phyloP scores from a whole-genome alignment of 2,113 vertebrate genomes.

The Pterocles orientalis region DNA sequence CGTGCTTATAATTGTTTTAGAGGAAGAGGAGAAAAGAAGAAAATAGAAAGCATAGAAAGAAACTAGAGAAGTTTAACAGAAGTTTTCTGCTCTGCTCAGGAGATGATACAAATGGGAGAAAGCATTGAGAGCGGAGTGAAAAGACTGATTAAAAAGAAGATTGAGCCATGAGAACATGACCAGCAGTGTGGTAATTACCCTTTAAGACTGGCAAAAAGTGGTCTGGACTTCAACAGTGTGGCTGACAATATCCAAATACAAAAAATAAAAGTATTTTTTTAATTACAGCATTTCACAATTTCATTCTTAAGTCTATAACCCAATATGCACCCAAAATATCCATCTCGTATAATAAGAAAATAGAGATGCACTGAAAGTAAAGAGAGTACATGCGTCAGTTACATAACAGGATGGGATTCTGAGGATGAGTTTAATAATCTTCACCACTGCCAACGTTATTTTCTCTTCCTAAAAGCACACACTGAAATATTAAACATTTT shows the following conservation, averaged over 20 bases:
- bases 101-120: not conserved
- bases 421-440: not conserved
- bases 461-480: not conserved
- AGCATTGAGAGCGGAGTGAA: not conserved
- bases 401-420: not conserved
- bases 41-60: not conserved
- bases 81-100: not conserved
- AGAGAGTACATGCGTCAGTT: not conserved
- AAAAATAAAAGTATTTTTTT: not conserved
- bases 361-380: not conserved
- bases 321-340: not conserved
- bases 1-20: not conserved
- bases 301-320: not conserved
- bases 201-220: not conserved
- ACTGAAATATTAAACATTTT: conserved; percentile 15
- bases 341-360: not conserved
- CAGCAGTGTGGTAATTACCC: not conserved
- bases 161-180: not conserved
- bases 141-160: not conserved
- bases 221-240: not conserved
- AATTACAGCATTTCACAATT: not conserved
- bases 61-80: not conserved
- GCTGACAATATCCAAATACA: not conserved
- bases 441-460: not conserved
- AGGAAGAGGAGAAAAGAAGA: not conserved